Percentiles rank a stretch among this genome's conserved stretches.
Evolutionary conservation across 2,888 invertebrate genomes (phyloP).

Genomic region (Drosophila siamana): DNA sequence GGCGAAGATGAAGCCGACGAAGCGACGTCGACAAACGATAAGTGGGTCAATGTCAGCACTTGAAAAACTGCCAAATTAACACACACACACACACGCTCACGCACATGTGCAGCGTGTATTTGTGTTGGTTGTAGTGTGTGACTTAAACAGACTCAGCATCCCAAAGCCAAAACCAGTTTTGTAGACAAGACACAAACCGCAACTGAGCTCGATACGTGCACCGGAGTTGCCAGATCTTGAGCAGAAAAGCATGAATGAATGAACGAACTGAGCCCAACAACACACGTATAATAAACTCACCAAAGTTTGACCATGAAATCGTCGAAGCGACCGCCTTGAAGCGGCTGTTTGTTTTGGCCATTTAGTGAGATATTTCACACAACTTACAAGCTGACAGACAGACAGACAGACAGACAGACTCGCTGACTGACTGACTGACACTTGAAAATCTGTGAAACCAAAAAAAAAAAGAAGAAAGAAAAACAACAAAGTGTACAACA

Average conservation of each 20-base stretch:
- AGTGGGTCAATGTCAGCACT: constrained; percentile 82
- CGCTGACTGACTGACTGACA: constrained; percentile 34
- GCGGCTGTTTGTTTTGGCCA: constrained; percentile 67
- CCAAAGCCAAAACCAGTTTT: constrained; percentile 63
- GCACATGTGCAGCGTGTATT: background rate
- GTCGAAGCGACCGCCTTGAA: constrained; percentile 59
- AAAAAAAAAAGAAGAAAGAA: constrained; percentile 19
- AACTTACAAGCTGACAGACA: constrained; percentile 39
- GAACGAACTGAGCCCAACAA: constrained; percentile 23
- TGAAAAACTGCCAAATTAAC: constrained; percentile 79
- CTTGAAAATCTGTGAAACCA: constrained; percentile 61
- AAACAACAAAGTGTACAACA: constrained; percentile 24
- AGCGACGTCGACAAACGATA: constrained; percentile 60
- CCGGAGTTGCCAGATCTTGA: constrained; percentile 62
- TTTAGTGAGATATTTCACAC: constrained; percentile 76
- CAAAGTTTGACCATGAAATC: constrained; percentile 60
- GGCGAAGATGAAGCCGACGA: constrained; percentile 49
- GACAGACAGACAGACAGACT: constrained; percentile 21
- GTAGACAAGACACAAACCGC: constrained; percentile 69
- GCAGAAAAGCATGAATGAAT: constrained; percentile 48
- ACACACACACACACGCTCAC: constrained; percentile 25
- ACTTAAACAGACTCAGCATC: constrained; percentile 51
- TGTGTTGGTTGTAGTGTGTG: constrained; percentile 13
- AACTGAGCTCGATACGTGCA: constrained; percentile 9
- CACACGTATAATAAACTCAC: constrained; percentile 8